These are phyloP conservation scores for Orthochromis malagaraziensis DNA, from an alignment of 2,113 vertebrate species.

Conservation along the genomic window DNA sequence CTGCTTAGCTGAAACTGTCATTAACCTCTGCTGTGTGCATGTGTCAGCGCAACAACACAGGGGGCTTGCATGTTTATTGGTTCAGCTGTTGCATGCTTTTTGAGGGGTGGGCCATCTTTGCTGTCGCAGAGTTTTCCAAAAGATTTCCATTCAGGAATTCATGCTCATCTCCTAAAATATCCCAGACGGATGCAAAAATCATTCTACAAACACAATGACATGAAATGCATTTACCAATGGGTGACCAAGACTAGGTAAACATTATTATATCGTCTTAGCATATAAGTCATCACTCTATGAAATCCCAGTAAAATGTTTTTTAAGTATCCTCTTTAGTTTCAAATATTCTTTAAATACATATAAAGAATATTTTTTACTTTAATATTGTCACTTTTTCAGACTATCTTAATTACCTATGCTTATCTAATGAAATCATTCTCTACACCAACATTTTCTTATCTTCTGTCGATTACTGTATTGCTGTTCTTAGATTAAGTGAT, in stretches of 20 bases:
- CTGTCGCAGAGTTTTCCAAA: background rate
- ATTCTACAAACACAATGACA: background rate
- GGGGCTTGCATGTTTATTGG: background rate
- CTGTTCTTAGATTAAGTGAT: background rate
- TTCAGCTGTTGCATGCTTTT: background rate
- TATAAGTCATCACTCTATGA: no score
- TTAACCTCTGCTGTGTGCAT: background rate
- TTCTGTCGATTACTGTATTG: background rate
- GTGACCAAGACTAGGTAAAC: background rate
- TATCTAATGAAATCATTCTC: background rate
- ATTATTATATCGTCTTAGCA: background rate
- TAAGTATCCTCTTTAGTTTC: no score
- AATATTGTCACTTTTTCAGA: background rate
- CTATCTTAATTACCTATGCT: background rate
- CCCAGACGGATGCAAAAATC: background rate
- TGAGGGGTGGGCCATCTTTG: background rate
- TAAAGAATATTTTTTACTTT: background rate
- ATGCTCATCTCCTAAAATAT: background rate
- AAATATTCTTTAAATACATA: background rate
- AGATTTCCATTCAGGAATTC: background rate
- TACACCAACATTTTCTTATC: background rate
- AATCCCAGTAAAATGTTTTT: no score
- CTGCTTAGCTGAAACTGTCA: background rate
- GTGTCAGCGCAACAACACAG: background rate
- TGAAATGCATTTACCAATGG: background rate